Percentiles rank a stretch among this genome's conserved stretches.
Conservation (phyloP, 35 echinoderm and acorn worm genomes). For the Lytechinus variegatus region DNA sequence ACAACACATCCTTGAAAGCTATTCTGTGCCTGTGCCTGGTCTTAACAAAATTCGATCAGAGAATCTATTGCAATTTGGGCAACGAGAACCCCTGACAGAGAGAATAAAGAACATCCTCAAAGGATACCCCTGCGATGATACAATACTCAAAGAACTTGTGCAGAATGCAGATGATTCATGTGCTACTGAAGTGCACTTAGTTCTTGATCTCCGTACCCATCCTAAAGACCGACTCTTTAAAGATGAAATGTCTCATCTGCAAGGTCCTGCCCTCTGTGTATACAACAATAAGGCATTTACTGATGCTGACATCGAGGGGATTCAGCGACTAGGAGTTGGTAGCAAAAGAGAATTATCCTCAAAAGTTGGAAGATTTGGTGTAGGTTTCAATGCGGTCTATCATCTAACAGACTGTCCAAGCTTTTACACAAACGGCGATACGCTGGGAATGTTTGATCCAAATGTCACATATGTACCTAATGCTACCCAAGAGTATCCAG, state of each 20-base stretch:
- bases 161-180: constrained; percentile 91
- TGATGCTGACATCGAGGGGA: constrained; percentile 81
- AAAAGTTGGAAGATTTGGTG: constrained; percentile 77
- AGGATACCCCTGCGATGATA: constrained; percentile 56
- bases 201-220: constrained; percentile 71
- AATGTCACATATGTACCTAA: constrained; percentile 41
- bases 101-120: constrained; percentile 64
- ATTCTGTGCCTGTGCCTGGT: constrained; percentile 15
- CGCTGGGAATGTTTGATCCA: constrained; percentile 77
- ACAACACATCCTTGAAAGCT: constrained; percentile 49
- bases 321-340: constrained; percentile 79
- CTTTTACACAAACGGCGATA: constrained; percentile 62
- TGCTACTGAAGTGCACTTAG: constrained; percentile 74
- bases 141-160: constrained; percentile 78
- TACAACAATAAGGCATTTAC: constrained; percentile 84
- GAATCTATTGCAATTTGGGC: constrained; percentile 60
- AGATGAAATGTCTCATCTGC: constrained; percentile 45
- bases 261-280: constrained; percentile 72
- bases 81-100: constrained; percentile 73
- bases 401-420: constrained; percentile 84
- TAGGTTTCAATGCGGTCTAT: constrained; percentile 90
- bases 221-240: constrained; percentile 21
- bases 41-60: background rate
- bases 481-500: constrained; percentile 38
- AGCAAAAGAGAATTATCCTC: constrained; percentile 58